These are phyloP conservation scores for Drosophila kokeensis DNA, from an alignment of 2,888 invertebrate genomes.

Conservation along the genomic window DNA sequence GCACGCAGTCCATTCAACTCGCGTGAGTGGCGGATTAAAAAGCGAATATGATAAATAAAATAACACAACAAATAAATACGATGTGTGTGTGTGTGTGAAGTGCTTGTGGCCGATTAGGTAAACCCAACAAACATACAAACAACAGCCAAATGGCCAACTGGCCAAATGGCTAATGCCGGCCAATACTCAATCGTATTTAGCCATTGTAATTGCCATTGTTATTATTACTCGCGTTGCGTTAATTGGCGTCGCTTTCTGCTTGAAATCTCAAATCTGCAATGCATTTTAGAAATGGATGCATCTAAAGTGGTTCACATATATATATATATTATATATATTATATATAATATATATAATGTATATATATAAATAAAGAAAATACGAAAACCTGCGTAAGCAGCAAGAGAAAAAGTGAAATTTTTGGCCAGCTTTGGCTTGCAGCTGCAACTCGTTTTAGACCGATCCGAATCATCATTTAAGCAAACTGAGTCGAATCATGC, in stretches of 20 bases:
- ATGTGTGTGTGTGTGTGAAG: neutral
- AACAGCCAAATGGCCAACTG: conserved; percentile 32
- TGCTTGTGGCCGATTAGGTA: conserved; percentile 21
- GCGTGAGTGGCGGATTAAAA: conserved; percentile 12
- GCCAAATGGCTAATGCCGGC: conserved; percentile 23
- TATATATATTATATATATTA: neutral
- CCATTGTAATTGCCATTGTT: conserved; percentile 12
- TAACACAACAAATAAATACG: neutral
- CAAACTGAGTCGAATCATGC: neutral
- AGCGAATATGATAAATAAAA: conserved; percentile 10
- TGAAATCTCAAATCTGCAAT: conserved; percentile 25
- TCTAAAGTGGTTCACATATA: conserved; percentile 3
- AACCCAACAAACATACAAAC: conserved; percentile 7
- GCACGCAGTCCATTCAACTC: conserved; percentile 40
- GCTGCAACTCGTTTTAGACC: conserved; percentile 56
- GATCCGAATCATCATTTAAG: conserved; percentile 3
- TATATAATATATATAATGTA: conserved; percentile 6
- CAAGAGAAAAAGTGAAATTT: conserved; percentile 73
- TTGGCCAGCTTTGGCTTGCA: conserved; percentile 11
- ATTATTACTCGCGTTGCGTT: conserved; percentile 22
- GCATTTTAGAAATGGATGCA: conserved; percentile 28
- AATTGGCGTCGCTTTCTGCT: conserved; percentile 54
- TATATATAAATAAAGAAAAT: conserved; percentile 10
- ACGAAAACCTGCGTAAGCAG: conserved; percentile 17
- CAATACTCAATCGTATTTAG: conserved; percentile 13